Evolutionary conservation across 1,140 invertebrate genomes (phyloP).

Genomic region (Caenorhabditis tropicalis): DNA sequence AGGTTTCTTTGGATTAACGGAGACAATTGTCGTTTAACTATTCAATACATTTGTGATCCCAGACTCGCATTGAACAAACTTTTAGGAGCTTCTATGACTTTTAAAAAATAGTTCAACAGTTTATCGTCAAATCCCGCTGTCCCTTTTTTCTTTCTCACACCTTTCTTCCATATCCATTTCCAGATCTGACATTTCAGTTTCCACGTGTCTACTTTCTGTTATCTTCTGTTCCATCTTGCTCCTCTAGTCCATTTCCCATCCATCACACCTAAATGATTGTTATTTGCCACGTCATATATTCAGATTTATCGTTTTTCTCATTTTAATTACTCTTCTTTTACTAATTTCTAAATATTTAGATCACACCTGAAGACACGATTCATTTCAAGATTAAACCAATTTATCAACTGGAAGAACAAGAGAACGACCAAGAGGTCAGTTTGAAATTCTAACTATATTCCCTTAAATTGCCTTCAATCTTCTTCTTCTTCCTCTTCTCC

Average conservation of each 20-base stretch:
- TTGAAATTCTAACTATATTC: constrained; percentile 1
- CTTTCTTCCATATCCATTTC: neutral
- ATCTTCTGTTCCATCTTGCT: neutral
- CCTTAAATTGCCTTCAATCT: constrained; percentile 28
- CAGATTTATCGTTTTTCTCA: neutral
- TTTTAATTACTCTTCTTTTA: neutral
- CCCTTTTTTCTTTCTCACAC: too few species aligned
- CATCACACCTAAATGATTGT: constrained; percentile 1
- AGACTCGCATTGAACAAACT: too few species aligned
- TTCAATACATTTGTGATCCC: too few species aligned
- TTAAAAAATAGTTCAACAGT: too few species aligned
- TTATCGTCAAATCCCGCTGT: too few species aligned
- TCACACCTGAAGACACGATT: neutral
- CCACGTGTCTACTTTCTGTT: neutral
- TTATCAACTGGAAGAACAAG: neutral
- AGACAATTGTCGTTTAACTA: neutral
- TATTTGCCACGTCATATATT: neutral
- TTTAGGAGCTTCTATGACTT: too few species aligned
- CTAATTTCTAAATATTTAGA: neutral
- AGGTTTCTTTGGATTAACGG: neutral
- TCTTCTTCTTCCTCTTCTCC: neutral
- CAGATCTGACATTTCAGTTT: neutral
- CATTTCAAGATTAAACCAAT: constrained; percentile 9
- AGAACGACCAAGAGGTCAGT: constrained; percentile 6
- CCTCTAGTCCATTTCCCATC: neutral